Conservation (phyloP, 2,113 vertebrate species). For the Cebus imitator region DNA sequence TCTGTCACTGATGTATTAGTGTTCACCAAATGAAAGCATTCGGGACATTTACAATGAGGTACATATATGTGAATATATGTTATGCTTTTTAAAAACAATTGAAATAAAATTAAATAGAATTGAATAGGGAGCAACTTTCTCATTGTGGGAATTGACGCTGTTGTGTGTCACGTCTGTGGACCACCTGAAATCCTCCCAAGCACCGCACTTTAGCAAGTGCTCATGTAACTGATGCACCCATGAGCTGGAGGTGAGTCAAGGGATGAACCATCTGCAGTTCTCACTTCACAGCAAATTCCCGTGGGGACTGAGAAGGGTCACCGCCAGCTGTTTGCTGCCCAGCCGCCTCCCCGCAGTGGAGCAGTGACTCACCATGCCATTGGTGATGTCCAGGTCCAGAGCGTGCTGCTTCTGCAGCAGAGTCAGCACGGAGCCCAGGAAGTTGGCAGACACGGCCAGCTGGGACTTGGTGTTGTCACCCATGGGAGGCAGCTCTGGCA, state of each 20-base stretch:
- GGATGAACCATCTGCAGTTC: not conserved
- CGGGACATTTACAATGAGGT: not conserved
- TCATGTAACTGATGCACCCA: fast-evolving
- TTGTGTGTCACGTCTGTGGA: not conserved
- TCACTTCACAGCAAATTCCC: not conserved
- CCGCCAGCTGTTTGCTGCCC: not conserved
- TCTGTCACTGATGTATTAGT: not conserved
- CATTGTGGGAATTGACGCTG: not conserved
- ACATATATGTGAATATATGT: not conserved
- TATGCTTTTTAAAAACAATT: not conserved
- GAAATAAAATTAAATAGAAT: not conserved
- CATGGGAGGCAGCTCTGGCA: conserved; percentile 74
- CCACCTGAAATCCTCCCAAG: not conserved
- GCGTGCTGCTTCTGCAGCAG: conserved; percentile 77
- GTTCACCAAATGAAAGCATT: not conserved
- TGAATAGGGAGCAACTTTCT: not conserved
- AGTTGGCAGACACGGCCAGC: conserved; percentile 71
- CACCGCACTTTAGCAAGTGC: not conserved
- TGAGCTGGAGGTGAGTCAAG: not conserved
- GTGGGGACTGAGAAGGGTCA: not conserved
- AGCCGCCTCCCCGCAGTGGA: not conserved
- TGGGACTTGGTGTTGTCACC: conserved; percentile 70
- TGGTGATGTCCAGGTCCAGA: conserved; percentile 70
- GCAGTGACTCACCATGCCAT: conserved; percentile 72
- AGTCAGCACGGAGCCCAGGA: conserved; percentile 67